Evolutionary conservation across 2,113 vertebrate genomes (phyloP).

Genomic region (Phrynosoma blainvillii): DNA sequence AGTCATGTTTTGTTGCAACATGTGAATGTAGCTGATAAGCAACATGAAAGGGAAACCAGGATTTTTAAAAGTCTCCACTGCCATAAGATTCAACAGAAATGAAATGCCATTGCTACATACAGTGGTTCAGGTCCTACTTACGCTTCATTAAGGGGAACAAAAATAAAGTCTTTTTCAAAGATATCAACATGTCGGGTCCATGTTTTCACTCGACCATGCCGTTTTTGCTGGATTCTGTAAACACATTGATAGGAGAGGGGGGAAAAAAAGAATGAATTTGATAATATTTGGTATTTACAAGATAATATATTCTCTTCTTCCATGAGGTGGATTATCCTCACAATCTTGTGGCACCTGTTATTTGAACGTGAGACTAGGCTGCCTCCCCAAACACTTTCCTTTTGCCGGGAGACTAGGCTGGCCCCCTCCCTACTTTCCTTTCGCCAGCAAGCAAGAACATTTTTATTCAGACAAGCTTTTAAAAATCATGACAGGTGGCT

Average conservation of each 20-base stretch:
- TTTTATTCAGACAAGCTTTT: too few relatives aligned
- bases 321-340: background rate
- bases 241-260: constrained; percentile 32
- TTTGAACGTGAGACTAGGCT: background rate
- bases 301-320: background rate
- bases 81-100: background rate
- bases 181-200: constrained; percentile 98
- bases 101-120: background rate
- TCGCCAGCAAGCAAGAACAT: too few relatives aligned
- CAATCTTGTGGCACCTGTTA: background rate
- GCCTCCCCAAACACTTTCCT: too few relatives aligned
- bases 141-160: constrained; percentile 99
- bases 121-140: constrained; percentile 75
- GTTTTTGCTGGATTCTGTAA: constrained; percentile 91
- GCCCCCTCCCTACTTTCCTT: too few relatives aligned
- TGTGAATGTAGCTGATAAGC: background rate
- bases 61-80: background rate
- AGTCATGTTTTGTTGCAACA: background rate
- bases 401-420: too few relatives aligned
- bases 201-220: constrained; percentile 95
- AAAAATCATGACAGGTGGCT: too few relatives aligned
- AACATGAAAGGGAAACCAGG: background rate
- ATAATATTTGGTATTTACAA: background rate
- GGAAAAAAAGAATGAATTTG: background rate
- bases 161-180: constrained; percentile 98